These are phyloP conservation scores for Cyclargus thomasi DNA, from an alignment of 1,140 invertebrate genomes.

Conservation along the genomic window DNA sequence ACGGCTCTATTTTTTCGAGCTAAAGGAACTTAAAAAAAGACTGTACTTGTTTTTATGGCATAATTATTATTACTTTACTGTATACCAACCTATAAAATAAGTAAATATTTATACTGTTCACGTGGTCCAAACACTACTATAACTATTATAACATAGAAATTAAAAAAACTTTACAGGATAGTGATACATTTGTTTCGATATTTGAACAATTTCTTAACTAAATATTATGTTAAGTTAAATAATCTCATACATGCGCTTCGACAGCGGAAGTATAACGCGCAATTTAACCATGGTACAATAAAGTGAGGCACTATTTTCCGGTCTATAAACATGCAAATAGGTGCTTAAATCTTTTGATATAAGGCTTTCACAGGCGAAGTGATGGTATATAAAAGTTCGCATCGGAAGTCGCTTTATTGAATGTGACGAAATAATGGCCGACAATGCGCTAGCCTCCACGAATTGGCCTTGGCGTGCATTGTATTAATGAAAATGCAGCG, in stretches of 20 bases:
- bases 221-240: background rate
- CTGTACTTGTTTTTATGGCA: too few relatives aligned
- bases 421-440: background rate
- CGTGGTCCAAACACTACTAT: too few relatives aligned
- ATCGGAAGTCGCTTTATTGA: background rate
- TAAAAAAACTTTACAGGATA: too few relatives aligned
- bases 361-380: background rate
- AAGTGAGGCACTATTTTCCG: conserved; percentile 8
- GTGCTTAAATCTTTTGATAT: conserved; percentile 9
- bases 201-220: background rate
- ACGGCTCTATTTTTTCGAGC: too few relatives aligned
- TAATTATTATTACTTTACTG: too few relatives aligned
- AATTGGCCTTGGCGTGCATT: background rate
- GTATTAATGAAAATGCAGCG: background rate
- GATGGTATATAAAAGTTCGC: background rate
- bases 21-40: too few relatives aligned
- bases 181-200: background rate
- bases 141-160: too few relatives aligned
- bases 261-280: background rate
- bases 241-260: background rate
- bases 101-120: too few relatives aligned
- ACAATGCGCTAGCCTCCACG: background rate
- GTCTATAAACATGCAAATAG: conserved; percentile 13
- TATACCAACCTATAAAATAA: too few relatives aligned
- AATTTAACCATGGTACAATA: background rate